Conservation (phyloP, 2,113 vertebrate genomes). For the Eurystomus gularis region DNA sequence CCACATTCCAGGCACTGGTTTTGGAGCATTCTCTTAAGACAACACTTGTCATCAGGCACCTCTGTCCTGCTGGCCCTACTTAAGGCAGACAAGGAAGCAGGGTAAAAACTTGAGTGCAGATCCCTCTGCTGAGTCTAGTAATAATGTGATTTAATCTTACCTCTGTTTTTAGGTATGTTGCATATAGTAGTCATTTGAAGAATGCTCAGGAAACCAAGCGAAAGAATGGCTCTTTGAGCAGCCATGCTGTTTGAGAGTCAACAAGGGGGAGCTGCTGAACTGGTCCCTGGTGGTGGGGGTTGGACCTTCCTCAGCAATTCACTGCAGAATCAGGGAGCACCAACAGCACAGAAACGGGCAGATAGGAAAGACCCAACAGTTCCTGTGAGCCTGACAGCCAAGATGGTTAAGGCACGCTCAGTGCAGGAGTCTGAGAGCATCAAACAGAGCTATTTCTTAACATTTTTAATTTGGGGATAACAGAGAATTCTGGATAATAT, state of each 20-base stretch:
- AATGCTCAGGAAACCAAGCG: not conserved
- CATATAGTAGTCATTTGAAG: not conserved
- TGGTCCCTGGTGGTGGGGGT: not conserved
- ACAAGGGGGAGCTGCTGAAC: not conserved
- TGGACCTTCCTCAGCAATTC: not conserved
- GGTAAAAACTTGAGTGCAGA: not conserved
- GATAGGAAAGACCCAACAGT: not conserved
- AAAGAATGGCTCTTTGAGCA: not conserved
- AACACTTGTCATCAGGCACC: fast-evolving
- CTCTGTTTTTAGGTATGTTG: not conserved
- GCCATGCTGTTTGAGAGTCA: not conserved
- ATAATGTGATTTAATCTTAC: not conserved
- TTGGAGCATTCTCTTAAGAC: not conserved
- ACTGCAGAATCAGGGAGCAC: not conserved
- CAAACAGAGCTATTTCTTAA: not conserved
- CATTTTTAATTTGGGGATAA: not conserved
- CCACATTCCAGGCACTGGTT: not conserved
- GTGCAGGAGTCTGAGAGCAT: not conserved
- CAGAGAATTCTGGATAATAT: not conserved
- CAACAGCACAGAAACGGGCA: not conserved
- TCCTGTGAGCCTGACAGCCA: too few species aligned
- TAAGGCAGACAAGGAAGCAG: not conserved
- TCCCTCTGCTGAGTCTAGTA: not conserved
- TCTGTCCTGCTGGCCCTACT: not conserved
- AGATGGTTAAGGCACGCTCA: fast-evolving